A percentile compares a stretch with the other conserved stretches of the same genome.
Conservation (phyloP, 2,888 invertebrate genomes). For the Alentia gelatinosa region DNA sequence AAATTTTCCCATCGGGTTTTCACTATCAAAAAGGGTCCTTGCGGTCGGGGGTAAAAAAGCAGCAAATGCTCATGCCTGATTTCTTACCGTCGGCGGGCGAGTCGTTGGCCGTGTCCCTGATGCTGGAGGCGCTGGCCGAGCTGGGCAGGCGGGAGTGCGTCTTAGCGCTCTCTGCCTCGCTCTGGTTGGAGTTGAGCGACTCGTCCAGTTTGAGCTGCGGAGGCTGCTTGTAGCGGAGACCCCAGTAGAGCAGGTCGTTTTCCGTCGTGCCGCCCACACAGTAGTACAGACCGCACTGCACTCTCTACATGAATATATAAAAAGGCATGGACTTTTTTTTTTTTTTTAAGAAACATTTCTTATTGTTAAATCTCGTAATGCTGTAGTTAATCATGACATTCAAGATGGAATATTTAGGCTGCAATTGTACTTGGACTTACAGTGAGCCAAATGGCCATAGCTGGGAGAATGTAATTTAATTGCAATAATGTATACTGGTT, state of each 20-base stretch:
- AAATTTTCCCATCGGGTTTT: no score
- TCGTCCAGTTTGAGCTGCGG: conserved; percentile 52
- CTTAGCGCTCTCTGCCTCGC: neutral
- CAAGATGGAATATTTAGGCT: no score
- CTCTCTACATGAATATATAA: conserved; percentile 81
- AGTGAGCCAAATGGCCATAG: no score
- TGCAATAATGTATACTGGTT: no score
- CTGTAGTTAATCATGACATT: no score
- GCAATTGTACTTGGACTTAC: no score
- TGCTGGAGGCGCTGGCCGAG: conserved; percentile 64
- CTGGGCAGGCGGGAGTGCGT: conserved; percentile 68
- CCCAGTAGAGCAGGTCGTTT: conserved; percentile 87
- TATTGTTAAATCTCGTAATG: no score
- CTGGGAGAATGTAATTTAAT: no score
- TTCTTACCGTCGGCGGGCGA: neutral
- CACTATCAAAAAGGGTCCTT: no score
- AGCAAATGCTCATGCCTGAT: no score
- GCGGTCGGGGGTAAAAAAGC: no score
- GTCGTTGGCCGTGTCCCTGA: neutral
- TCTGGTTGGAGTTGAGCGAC: conserved; percentile 7
- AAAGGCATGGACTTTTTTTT: neutral
- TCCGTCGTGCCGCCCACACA: conserved; percentile 86
- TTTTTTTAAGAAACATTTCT: no score
- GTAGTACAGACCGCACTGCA: conserved; percentile 85
- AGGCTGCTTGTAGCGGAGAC: conserved; percentile 74